Base-by-base conservation (phyloP, 2,888 invertebrate species). In the Leptinotarsa juncta region DNA sequence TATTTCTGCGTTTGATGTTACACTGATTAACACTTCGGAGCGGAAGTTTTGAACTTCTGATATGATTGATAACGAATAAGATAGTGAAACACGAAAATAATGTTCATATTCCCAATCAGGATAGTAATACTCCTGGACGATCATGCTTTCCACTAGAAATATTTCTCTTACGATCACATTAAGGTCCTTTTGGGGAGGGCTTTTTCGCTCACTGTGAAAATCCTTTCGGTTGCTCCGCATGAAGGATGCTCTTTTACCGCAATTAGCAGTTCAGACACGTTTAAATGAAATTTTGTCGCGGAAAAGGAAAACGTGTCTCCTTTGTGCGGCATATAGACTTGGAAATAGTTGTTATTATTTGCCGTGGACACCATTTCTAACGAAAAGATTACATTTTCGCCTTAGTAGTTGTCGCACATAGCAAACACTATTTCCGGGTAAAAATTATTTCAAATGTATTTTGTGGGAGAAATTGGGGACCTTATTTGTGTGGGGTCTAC, bases 251-350 rank as follows among this genome's bases (percentile, higher is more conserved):
- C 68, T 68, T 68, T 55, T 32, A 15, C 68, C 20, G 32, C 48
- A 55, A 68, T 68, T 68, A 68, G 20, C 32, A 68, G 68, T 68
- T 55, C 32, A 18, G 42, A 26, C 68, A 68, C 68, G 68, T 55
- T 23, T 3, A 42, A 42, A 68, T 68, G 20, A 15, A 68, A 68
- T 68, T 68, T 55, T 55, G 49, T 50, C 55, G 50, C 51, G 67
- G 67, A 67, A 51, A 53, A 50, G 67, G 67, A 50, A 68, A 20
- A 55, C 50, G 68, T 53, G 68, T 68, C 68, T 55, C 20, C 32
- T 68, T 68, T 68, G 68, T 68, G 18, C 53, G 68, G 68, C 68
- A 55, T 55, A 48, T 55, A 57, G 68, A 49, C 55, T 16, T 5
- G 55, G 53, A 32, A 55, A 50, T 32, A 55, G 55, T 26, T 53